phyloP scores from a whole-genome alignment of 1,140 invertebrate species.

The Pectinophora gossypiella region DNA sequence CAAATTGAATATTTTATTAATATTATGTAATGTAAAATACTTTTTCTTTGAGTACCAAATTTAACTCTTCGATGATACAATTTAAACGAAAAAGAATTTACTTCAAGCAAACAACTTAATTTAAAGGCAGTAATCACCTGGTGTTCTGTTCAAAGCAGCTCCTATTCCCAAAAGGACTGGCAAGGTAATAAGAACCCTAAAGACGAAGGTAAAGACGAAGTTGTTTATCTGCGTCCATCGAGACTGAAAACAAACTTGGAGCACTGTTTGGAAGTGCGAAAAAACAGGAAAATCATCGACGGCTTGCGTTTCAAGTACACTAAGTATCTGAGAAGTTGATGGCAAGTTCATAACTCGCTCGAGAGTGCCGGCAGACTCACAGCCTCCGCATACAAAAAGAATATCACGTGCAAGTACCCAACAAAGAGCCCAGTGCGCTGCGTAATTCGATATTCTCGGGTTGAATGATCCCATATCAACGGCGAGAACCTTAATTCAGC shows the following conservation, averaged over 20 bases:
- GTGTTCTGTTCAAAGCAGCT: neutral
- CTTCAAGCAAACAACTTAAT: constrained; percentile 4
- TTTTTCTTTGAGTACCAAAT: too few relatives aligned
- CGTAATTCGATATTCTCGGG: constrained; percentile 69
- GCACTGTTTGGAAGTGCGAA: neutral
- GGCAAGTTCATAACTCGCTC: constrained; percentile 1
- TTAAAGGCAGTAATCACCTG: neutral
- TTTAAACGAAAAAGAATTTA: too few relatives aligned
- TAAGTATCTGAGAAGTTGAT: neutral
- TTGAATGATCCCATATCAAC: constrained; percentile 75
- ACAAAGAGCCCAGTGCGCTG: constrained; percentile 65
- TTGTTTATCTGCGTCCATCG: neutral
- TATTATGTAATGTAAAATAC: too few relatives aligned
- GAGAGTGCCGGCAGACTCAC: constrained; percentile 2
- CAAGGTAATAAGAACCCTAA: constrained; percentile 12
- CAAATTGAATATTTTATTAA: too few relatives aligned
- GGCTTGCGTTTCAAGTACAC: constrained; percentile 7
- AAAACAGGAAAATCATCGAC: neutral
- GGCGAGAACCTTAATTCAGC: constrained; percentile 68
- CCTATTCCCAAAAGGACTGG: constrained; percentile 8
- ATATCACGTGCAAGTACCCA: constrained; percentile 65
- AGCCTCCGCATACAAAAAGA: constrained; percentile 35
- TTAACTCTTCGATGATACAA: too few relatives aligned
- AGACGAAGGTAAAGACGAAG: neutral
- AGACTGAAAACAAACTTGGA: neutral